Percentiles rank a stretch among this genome's conserved stretches.
phyloP scores from a whole-genome alignment of 1,140 invertebrate genomes.

The Drosophila nebulosa region DNA sequence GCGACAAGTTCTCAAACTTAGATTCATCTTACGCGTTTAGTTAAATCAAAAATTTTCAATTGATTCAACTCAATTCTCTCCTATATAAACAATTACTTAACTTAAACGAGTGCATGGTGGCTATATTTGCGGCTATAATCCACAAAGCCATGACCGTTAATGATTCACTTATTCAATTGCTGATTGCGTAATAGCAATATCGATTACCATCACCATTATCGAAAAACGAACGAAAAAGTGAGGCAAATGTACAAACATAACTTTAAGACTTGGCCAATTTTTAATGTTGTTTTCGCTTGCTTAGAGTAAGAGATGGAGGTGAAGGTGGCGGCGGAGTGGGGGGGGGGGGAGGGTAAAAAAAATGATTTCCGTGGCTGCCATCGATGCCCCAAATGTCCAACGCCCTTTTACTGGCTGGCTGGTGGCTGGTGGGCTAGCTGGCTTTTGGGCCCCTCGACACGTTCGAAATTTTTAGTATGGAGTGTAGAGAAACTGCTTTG shows the following conservation, averaged over 20 bases:
- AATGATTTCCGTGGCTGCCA: constrained; percentile 1
- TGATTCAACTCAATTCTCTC: too few relatives aligned
- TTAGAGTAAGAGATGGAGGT: not conserved
- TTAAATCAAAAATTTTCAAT: too few relatives aligned
- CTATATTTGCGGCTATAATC: too few relatives aligned
- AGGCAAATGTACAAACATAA: constrained; percentile 2
- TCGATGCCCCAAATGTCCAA: not conserved
- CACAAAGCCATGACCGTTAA: not conserved
- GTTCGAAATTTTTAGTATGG: constrained; percentile 1
- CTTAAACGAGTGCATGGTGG: not conserved
- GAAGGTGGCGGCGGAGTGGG: not conserved
- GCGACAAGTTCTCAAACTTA: too few relatives aligned
- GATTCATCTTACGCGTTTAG: too few relatives aligned
- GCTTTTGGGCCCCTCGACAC: not conserved
- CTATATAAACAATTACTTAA: too few relatives aligned
- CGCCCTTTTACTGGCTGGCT: too few relatives aligned
- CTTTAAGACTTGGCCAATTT: constrained; percentile 6
- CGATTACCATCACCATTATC: constrained; percentile 2
- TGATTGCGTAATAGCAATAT: not conserved
- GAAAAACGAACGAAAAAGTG: not conserved
- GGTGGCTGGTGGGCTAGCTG: too few relatives aligned
- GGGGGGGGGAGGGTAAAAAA: not conserved
- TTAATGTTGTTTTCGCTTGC: not conserved
- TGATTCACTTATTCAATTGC: constrained; percentile 7
- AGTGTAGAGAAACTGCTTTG: not conserved